Percentiles rank a stretch among this genome's conserved stretches.
Conservation (phyloP, 2,113 vertebrate genomes). For the Alligator mississippiensis region DNA sequence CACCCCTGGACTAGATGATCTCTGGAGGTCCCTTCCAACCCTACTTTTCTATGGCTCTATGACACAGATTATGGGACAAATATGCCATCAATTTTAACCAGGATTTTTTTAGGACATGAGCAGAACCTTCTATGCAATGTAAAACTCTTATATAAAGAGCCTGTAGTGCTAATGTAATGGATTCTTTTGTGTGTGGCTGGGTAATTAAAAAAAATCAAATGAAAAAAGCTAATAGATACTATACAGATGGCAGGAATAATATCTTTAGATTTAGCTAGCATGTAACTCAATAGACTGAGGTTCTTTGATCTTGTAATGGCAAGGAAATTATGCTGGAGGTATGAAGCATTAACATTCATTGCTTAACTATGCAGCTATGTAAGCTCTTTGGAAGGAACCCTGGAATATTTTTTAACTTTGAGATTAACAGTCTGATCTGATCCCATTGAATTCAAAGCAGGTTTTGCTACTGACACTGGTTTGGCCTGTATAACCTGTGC, state of each 20-base stretch:
- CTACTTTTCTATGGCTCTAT: too few relatives aligned
- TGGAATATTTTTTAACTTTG: background rate
- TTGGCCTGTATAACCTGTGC: background rate
- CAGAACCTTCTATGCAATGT: background rate
- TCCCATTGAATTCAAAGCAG: background rate
- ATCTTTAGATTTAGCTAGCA: background rate
- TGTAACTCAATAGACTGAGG: background rate
- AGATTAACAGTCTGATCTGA: background rate
- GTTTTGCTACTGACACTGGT: background rate
- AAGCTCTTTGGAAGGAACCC: background rate
- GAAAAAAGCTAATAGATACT: background rate
- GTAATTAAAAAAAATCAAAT: background rate
- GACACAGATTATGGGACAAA: background rate
- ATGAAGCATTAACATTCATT: background rate
- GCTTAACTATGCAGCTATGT: conserved; percentile 1
- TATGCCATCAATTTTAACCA: background rate
- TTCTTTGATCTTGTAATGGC: background rate
- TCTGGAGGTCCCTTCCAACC: too few relatives aligned
- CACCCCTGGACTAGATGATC: too few relatives aligned
- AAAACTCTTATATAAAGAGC: background rate
- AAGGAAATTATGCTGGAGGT: background rate
- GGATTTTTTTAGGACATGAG: background rate
- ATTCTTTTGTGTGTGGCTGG: background rate
- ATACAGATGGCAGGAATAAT: background rate
- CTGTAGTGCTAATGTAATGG: background rate